Conservation (phyloP, 2,888 invertebrate species). For the Zaprionus bogoriensis region DNA sequence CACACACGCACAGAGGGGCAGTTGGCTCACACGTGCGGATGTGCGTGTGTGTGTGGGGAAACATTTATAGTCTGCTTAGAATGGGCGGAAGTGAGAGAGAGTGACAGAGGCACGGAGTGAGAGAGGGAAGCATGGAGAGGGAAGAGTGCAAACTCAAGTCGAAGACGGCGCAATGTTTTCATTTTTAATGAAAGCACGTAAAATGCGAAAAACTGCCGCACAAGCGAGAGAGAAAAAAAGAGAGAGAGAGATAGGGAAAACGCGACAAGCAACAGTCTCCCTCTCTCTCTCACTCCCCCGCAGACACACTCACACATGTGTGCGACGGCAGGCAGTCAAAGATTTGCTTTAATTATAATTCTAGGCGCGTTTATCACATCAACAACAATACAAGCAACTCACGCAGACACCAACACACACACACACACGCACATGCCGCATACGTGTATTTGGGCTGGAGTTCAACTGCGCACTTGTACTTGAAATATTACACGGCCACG, state of each 20-base stretch:
- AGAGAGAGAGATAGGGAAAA: not conserved
- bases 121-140: not conserved
- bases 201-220: constrained; percentile 71
- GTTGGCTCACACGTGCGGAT: constrained; percentile 12
- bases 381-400: constrained; percentile 65
- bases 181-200: constrained; percentile 79
- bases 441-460: constrained; percentile 20
- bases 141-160: constrained; percentile 22
- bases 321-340: constrained; percentile 58
- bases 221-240: not conserved
- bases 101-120: not conserved
- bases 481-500: constrained; percentile 53
- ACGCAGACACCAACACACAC: constrained; percentile 19
- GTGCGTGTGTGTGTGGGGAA: constrained; percentile 23
- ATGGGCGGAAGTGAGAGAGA: constrained; percentile 24
- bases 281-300: no score
- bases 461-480: constrained; percentile 62
- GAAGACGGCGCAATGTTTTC: constrained; percentile 69
- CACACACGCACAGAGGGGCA: constrained; percentile 7
- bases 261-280: constrained; percentile 6
- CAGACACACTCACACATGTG: constrained; percentile 19
- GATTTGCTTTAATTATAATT: constrained; percentile 78
- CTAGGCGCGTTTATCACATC: constrained; percentile 78
- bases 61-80: constrained; percentile 74
- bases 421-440: constrained; percentile 4